phyloP scores from a whole-genome alignment of 2,113 vertebrate species.

The Phainopepla nitens region DNA sequence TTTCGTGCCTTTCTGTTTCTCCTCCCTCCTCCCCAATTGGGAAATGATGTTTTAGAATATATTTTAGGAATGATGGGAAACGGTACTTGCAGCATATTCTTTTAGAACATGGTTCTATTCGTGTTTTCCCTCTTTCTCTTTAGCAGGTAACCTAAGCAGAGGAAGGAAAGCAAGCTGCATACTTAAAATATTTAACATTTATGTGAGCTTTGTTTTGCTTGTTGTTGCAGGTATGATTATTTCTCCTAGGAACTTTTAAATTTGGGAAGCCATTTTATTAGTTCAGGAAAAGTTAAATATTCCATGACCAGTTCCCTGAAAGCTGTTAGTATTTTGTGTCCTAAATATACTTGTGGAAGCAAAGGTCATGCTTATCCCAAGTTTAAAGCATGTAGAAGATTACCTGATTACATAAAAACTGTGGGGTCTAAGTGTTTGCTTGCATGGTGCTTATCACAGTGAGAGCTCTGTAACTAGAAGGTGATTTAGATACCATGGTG shows the following conservation, averaged over 20 bases:
- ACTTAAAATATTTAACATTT: background rate
- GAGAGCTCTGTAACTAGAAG: background rate
- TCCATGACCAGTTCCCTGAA: background rate
- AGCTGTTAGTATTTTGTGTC: background rate
- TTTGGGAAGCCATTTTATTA: background rate
- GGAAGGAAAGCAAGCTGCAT: background rate
- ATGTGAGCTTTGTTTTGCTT: background rate
- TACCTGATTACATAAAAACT: background rate
- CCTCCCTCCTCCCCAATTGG: fast-evolving
- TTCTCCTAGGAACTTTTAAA: background rate
- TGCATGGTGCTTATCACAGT: background rate
- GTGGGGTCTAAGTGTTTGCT: background rate
- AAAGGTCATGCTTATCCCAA: background rate
- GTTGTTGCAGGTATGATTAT: background rate
- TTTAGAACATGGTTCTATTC: background rate
- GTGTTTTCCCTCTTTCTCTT: background rate
- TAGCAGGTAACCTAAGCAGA: background rate
- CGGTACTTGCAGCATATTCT: background rate
- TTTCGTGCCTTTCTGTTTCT: background rate
- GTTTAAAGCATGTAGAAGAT: background rate
- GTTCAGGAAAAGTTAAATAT: background rate
- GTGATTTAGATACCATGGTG: background rate
- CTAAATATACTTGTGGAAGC: background rate
- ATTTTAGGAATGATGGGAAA: background rate
- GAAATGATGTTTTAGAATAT: background rate